These are phyloP conservation scores for Anarrhichthys ocellatus DNA, from an alignment of 2,113 vertebrate species.

Conservation along the genomic window DNA sequence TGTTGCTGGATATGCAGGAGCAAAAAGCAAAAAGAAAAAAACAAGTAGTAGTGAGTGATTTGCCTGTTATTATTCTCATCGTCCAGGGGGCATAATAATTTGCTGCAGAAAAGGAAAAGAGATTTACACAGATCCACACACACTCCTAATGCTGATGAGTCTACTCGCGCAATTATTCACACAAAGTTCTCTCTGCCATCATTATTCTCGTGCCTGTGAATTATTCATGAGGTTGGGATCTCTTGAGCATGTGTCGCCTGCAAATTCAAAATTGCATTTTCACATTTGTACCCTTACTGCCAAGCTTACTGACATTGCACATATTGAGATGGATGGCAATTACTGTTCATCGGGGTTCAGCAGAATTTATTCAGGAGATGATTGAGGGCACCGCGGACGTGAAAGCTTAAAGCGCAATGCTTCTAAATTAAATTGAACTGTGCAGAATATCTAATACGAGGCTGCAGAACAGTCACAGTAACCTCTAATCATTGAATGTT, in stretches of 20 bases:
- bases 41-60: constrained; percentile 75
- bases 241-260: constrained; percentile 31
- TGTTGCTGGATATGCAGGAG: constrained; percentile 68
- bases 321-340: constrained; percentile 58
- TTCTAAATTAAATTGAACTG: background rate
- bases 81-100: constrained; percentile 59
- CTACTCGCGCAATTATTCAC: constrained; percentile 43
- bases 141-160: constrained; percentile 41
- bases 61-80: constrained; percentile 69
- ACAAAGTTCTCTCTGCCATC: constrained; percentile 48
- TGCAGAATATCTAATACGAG: background rate
- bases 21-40: constrained; percentile 6
- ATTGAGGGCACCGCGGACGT: constrained; percentile 10
- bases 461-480: background rate
- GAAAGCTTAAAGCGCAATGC: background rate
- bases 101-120: constrained; percentile 45
- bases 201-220: constrained; percentile 38
- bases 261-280: constrained; percentile 44
- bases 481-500: background rate
- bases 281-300: constrained; percentile 43
- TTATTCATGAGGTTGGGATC: constrained; percentile 54
- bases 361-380: constrained; percentile 36
- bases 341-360: constrained; percentile 49
- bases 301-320: constrained; percentile 46
- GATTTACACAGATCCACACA: constrained; percentile 29